Conservation (phyloP, 2,113 vertebrate species). For the Gymnogyps californianus region DNA sequence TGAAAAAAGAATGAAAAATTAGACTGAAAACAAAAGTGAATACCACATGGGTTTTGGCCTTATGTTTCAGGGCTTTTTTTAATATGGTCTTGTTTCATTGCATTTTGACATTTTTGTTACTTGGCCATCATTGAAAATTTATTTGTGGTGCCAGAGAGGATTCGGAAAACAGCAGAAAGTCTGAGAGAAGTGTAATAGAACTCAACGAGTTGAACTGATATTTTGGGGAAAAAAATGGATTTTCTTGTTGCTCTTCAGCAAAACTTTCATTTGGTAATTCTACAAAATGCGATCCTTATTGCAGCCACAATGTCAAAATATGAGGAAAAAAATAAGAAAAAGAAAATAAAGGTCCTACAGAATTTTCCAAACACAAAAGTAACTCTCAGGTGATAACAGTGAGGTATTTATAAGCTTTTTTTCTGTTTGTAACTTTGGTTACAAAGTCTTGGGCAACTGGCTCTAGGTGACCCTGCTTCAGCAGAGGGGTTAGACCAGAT, state of each 20-base stretch:
- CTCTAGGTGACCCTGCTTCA: not conserved
- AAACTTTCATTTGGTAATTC: not conserved
- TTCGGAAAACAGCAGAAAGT: not conserved
- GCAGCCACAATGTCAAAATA: not conserved
- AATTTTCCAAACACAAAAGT: not conserved
- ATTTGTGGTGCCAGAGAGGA: not conserved
- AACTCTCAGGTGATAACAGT: not conserved
- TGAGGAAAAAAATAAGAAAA: not conserved
- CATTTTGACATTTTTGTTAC: not conserved
- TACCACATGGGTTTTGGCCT: not conserved
- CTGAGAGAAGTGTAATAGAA: not conserved
- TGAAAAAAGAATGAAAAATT: constrained; percentile 11
- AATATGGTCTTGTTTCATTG: not conserved
- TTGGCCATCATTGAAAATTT: not conserved
- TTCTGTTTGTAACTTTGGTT: not conserved
- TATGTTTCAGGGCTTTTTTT: not conserved
- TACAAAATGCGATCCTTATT: not conserved
- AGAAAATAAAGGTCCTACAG: not conserved
- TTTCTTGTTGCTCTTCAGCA: not conserved
- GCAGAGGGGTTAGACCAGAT: not conserved
- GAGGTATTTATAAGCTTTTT: not conserved
- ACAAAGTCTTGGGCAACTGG: not conserved
- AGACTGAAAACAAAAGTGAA: not conserved
- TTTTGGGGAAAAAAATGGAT: not conserved
- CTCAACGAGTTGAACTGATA: not conserved